phyloP scores from a whole-genome alignment of 2,797 vertebrate species.

The Fundulus diaphanus region DNA sequence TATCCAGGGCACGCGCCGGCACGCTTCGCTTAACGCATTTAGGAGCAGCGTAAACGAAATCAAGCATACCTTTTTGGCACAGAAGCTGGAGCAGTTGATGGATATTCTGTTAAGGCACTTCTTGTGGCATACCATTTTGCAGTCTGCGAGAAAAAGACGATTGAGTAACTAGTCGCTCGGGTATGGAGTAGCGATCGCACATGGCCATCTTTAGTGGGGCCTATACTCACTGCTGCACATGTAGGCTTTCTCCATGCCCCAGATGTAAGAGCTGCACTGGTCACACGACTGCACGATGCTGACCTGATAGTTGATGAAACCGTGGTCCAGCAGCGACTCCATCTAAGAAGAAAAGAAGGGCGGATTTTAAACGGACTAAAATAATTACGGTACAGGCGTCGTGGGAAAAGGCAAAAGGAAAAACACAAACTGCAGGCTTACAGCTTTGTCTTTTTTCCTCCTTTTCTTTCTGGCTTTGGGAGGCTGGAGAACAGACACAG shows the following conservation, averaged over 20 bases:
- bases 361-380: background rate
- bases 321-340: constrained; percentile 90
- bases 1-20: background rate
- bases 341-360: constrained; percentile 66
- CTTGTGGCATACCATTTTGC: constrained; percentile 98
- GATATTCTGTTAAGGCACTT: constrained; percentile 92
- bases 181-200: background rate
- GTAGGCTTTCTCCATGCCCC: constrained; percentile 98
- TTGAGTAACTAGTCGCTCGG: no score
- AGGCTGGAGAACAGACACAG: constrained; percentile 76
- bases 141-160: constrained; percentile 75
- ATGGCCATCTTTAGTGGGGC: background rate
- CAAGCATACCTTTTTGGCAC: constrained; percentile 85
- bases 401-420: background rate
- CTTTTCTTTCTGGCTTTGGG: constrained; percentile 94
- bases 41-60: background rate
- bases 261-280: constrained; percentile 94
- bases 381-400: background rate
- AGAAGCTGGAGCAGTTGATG: constrained; percentile 84
- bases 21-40: background rate
- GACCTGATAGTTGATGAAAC: constrained; percentile 93
- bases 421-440: constrained; percentile 73
- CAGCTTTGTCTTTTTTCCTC: constrained; percentile 91
- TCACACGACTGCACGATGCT: constrained; percentile 97
- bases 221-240: constrained; percentile 92